These are phyloP conservation scores for Gavialis gangeticus DNA, from an alignment of 2,113 vertebrate genomes.

Conservation along the genomic window DNA sequence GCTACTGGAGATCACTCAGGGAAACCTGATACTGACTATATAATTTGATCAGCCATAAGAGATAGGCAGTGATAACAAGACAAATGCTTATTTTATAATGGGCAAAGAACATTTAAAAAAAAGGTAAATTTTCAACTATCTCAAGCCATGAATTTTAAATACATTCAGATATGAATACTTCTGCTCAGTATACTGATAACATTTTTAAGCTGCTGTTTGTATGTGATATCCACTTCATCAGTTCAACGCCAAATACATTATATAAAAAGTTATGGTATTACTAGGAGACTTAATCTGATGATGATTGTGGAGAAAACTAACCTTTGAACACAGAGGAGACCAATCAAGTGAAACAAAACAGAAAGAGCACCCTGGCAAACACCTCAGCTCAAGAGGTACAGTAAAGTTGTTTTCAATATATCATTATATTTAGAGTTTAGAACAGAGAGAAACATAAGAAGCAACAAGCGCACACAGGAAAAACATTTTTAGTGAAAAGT, in stretches of 20 bases:
- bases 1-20: not conserved
- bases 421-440: too few species aligned
- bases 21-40: not conserved
- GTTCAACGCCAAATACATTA: not conserved
- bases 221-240: not conserved
- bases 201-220: not conserved
- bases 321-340: not conserved
- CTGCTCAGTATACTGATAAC: not conserved
- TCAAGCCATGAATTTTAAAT: not conserved
- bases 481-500: not conserved
- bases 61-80: not conserved
- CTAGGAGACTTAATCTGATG: not conserved
- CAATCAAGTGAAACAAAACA: not conserved
- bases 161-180: not conserved
- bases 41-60: not conserved
- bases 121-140: rapidly evolving
- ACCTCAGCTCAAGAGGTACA: not conserved
- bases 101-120: not conserved
- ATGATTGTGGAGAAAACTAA: not conserved
- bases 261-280: rapidly evolving
- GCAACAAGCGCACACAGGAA: not conserved
- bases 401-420: not conserved
- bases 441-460: not conserved
- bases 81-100: not conserved
- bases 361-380: not conserved